phyloP scores from a whole-genome alignment of 2,888 invertebrate species.

The Anthrax anthrax region DNA sequence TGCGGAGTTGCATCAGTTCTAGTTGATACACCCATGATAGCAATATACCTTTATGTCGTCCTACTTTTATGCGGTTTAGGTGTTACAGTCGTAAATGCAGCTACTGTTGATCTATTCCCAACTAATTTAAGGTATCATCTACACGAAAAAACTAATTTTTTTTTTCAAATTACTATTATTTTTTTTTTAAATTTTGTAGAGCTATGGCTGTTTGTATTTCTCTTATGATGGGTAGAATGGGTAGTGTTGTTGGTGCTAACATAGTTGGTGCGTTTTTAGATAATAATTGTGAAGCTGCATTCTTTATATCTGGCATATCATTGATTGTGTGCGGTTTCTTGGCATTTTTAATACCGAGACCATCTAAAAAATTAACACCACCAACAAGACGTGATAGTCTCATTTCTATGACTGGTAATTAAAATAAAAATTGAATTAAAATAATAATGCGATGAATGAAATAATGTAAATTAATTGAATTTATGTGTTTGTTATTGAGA shows the following conservation, averaged over 20 bases:
- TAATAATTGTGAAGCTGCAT: slow-evolving; percentile 34
- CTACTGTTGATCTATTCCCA: slow-evolving; percentile 27
- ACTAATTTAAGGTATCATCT: slow-evolving; percentile 23
- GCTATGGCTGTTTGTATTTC: slow-evolving; percentile 41
- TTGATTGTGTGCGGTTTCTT: slow-evolving; percentile 20
- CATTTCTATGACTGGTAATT: slow-evolving; percentile 23
- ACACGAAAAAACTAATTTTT: background rate
- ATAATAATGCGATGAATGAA: no score
- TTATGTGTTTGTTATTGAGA: no score
- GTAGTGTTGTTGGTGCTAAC: slow-evolving; percentile 37
- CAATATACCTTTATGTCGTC: slow-evolving; percentile 21
- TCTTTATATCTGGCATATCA: slow-evolving; percentile 21
- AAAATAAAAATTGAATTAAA: no score
- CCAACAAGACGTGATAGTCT: slow-evolving; percentile 17
- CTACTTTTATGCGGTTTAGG: slow-evolving; percentile 22
- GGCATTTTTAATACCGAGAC: slow-evolving; percentile 19
- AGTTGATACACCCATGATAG: slow-evolving; percentile 18
- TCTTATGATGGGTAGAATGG: slow-evolving; percentile 37
- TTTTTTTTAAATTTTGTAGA: slow-evolving; percentile 18
- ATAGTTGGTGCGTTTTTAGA: slow-evolving; percentile 34
- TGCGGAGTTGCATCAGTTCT: slow-evolving; percentile 18
- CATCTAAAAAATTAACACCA: slow-evolving; percentile 4
- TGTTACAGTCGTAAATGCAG: slow-evolving; percentile 24
- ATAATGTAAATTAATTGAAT: no score
- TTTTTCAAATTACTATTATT: background rate